Evolutionary conservation across 2,113 vertebrate species (phyloP).

Genomic region (Chloroceryle aenea): DNA sequence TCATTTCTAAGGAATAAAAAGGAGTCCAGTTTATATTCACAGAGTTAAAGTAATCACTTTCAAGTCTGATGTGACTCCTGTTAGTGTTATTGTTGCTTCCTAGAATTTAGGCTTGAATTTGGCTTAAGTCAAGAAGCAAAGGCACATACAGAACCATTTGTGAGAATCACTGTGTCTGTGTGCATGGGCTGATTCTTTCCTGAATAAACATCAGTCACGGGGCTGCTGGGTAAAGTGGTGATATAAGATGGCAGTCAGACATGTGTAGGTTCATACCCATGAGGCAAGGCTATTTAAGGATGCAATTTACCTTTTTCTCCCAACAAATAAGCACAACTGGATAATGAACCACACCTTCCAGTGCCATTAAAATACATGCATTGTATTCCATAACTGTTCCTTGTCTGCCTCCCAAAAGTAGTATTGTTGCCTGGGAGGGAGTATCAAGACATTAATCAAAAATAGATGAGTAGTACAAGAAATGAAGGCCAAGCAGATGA

Average conservation of each 20-base stretch:
- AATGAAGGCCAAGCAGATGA: background rate
- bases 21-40: background rate
- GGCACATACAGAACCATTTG: constrained; percentile 4
- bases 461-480: constrained; percentile 7
- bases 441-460: background rate
- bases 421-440: background rate
- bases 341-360: background rate
- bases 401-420: background rate
- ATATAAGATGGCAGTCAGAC: background rate
- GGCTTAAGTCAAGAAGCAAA: background rate
- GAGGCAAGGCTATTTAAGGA: background rate
- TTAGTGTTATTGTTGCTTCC: constrained; percentile 45
- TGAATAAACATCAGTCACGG: background rate
- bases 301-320: background rate
- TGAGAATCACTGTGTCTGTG: constrained; percentile 4
- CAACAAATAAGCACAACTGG: background rate
- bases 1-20: constrained; percentile 4
- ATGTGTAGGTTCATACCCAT: background rate
- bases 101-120: constrained; percentile 50
- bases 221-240: background rate
- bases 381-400: background rate
- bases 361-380: background rate
- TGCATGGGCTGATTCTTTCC: background rate
- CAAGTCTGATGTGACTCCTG: background rate
- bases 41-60: background rate